Evolutionary conservation across 2,797 vertebrate genomes (phyloP), one percentile per base, ranked within the genome.

Genomic region (Phaenicophaeus curvirostris): DNA sequence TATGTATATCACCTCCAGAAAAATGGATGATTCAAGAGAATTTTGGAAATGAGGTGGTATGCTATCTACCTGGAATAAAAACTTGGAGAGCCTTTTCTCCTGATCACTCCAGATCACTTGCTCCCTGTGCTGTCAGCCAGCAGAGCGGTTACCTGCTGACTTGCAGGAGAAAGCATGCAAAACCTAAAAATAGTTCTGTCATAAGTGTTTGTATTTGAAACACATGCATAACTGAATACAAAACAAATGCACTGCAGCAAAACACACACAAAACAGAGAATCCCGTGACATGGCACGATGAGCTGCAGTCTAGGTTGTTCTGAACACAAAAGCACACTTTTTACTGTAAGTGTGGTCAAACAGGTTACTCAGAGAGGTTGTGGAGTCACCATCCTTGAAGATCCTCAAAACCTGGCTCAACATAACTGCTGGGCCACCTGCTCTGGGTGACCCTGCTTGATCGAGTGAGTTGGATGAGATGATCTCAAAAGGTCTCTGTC

Each of bases 131-230:
- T 68, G 4, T 54, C 54, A 80, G 28, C 59, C 44, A 74, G 31
- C n/a, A 84, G 46, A 73, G 19, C 48, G 89, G 48, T 71, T 80
- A 86, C 51, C 71, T 71, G 33, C 66, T 91, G 46, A 77, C 54
- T 83, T 83, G 41, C 62, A 83, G 23, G 23, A 83, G 33, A 5
- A 68, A 44, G 24, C 46, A 58, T 21, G 33, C 27, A 61, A 83
- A 85, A 91, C 19, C 76, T 92, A 93, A 94, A 93, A 86, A 81
- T 81, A 94, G 48, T 19, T 78, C 35, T 61, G 79, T 75, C 42
- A 41, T 55, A 72, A 75, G n/a, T 91, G 76, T 95, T 96, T 89
- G 2, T 65, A 81, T 58, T 93, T 81, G n/a, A 93, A 96, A 94
- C 94, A 95, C 41, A 58, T 84, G 31, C 79, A 61, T 79, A 84